phyloP scores from a whole-genome alignment of 2,888 invertebrate species.

The Troglohyphantes excavatus region DNA sequence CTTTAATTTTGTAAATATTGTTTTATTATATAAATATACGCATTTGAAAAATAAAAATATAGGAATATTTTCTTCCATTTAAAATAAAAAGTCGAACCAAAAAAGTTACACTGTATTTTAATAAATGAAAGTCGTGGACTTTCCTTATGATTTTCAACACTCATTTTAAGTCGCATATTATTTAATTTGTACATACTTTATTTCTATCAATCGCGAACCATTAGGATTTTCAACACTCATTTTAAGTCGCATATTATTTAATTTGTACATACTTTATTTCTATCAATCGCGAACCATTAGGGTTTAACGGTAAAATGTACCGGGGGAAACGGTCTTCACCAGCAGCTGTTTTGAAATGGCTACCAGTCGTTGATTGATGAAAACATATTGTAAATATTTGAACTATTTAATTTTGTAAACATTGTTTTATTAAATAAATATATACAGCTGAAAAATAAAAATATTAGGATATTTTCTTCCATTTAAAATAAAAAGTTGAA shows the following conservation, averaged over 20 bases:
- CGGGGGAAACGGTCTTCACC: neutral
- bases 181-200: conserved; percentile 33
- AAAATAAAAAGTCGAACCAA: too few relatives aligned
- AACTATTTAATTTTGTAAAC: too few relatives aligned
- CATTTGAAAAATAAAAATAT: too few relatives aligned
- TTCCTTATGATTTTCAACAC: neutral
- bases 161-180: conserved; percentile 23
- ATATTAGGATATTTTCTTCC: too few relatives aligned
- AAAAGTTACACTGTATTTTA: neutral
- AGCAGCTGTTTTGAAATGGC: conserved; percentile 49
- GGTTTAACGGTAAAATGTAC: neutral
- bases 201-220: conserved; percentile 15
- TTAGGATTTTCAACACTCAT: conserved; percentile 33
- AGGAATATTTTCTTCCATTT: too few relatives aligned
- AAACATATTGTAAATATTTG: too few relatives aligned
- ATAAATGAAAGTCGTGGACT: neutral
- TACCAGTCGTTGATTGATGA: conserved; percentile 20
- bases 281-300: conserved; percentile 32
- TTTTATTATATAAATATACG: too few relatives aligned
- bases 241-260: conserved; percentile 19
- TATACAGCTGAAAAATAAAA: too few relatives aligned
- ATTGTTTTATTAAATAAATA: too few relatives aligned
- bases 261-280: conserved; percentile 45
- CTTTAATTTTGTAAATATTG: too few relatives aligned
- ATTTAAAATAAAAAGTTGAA: too few relatives aligned